These are phyloP conservation scores for Heliconius congener DNA, from an alignment of 1,140 invertebrate species.

Conservation along the genomic window DNA sequence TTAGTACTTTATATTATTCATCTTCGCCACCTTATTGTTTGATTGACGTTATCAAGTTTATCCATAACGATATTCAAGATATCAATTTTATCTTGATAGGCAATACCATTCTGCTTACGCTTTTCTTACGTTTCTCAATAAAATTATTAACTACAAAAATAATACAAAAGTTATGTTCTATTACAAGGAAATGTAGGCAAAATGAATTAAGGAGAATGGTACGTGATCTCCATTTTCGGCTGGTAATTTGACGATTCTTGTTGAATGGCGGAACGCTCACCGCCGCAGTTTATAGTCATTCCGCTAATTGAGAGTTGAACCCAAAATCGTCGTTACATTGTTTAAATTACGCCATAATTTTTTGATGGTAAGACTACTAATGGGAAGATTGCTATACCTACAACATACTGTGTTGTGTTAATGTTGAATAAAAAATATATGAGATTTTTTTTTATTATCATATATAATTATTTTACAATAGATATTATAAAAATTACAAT, in stretches of 20 bases:
- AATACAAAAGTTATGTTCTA: not conserved
- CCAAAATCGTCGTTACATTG: too few species aligned
- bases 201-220: too few species aligned
- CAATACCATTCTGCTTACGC: conserved; percentile 1
- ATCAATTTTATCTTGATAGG: not conserved
- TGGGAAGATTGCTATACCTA: too few species aligned
- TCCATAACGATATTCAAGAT: conserved; percentile 11
- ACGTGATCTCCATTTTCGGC: too few species aligned
- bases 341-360: too few species aligned
- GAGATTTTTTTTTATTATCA: conserved; percentile 8
- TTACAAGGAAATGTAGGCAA: not conserved
- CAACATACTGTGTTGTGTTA: too few species aligned
- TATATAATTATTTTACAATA: not conserved
- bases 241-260: too few species aligned
- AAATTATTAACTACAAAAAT: not conserved
- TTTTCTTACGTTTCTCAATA: not conserved
- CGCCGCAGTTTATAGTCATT: too few species aligned
- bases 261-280: too few species aligned
- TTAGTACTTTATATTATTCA: not conserved
- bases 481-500: not conserved
- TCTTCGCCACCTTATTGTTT: not conserved
- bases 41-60: conserved; percentile 39
- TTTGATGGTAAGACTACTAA: too few species aligned
- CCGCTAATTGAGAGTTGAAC: too few species aligned
- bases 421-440: not conserved